Evolutionary conservation across 2,113 vertebrate genomes (phyloP), one percentile per base, ranked within the genome.

Genomic region (Petrocephalus zakoni): DNA sequence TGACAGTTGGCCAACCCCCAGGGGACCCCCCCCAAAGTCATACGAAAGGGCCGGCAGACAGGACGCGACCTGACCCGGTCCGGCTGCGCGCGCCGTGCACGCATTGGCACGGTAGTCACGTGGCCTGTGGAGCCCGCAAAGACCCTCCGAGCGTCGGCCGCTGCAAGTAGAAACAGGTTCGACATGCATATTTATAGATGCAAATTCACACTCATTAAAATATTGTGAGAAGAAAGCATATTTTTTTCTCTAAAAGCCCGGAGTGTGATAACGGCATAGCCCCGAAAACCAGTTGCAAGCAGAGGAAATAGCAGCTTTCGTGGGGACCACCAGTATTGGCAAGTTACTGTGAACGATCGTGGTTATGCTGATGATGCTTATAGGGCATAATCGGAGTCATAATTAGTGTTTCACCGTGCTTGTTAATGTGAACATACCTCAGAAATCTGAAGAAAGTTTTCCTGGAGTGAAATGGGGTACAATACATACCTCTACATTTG

Each of bases 1-100:
- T 6, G 90, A 90, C 92, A 91, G 90, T 88, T 90, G 90, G 89
- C 85, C 17, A 25, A 87, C 89, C 87, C 87, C 34, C 72, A 46
- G 53, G 88, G 90, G 86, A 89, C 68, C 51, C 58, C 6, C 58
- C 46, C 17, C 46, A 83, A 55, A 87, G 21, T 87, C 0, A 61
- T 82, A n/a, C 22, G 19, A 55, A n/a, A 11, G 61, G 25, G 25
- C 64, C 61, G 2, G n/a, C 61, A 10, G 64, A 29, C 64, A 72
- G 25, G 25, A 34, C 25, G 25, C 29, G 64, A 29, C 64, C 11
- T 72, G 64, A 72, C 64, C 64, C 25, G 21, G 56, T n/a, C 8
- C 6, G 29, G 64, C 25, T 15, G 64, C 64, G 11, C 25, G 25
- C 11, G 2, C 25, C 9, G 29, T n/a, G 29, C 25, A 58, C 22